phyloP scores from a whole-genome alignment of 2,797 vertebrate genomes.

The Pipistrellus nathusii region DNA sequence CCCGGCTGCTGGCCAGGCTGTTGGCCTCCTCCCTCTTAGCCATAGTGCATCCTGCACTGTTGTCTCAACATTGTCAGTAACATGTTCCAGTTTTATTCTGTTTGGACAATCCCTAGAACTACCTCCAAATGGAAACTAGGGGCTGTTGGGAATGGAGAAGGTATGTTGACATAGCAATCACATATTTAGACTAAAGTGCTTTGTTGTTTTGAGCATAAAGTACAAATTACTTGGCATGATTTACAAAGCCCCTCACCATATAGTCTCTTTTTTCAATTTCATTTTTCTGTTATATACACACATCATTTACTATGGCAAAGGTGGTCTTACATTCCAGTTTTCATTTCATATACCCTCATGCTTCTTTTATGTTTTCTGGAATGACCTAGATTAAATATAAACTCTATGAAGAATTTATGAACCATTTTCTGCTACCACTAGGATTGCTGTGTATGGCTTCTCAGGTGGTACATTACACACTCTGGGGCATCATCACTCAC shows the following conservation, averaged over 20 bases:
- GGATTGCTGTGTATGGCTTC: background rate
- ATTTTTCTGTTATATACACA: background rate
- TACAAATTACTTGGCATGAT: background rate
- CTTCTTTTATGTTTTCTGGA: background rate
- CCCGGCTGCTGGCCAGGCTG: background rate
- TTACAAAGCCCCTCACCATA: background rate
- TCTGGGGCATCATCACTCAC: background rate
- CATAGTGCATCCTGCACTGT: background rate
- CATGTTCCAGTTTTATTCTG: background rate
- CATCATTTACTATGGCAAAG: background rate
- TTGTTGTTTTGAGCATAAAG: background rate
- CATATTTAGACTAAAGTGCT: background rate
- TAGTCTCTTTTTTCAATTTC: constrained; percentile 9
- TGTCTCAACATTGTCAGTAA: background rate
- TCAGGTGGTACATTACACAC: background rate
- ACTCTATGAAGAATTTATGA: background rate
- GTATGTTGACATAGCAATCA: background rate
- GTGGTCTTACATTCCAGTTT: background rate
- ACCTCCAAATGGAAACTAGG: background rate
- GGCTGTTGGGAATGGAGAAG: background rate
- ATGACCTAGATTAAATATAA: background rate
- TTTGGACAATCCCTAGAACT: background rate
- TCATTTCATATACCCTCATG: background rate
- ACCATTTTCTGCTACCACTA: background rate
- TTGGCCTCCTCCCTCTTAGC: background rate